Evolutionary conservation across 2,113 vertebrate genomes (phyloP).

Genomic region (Nycticryphes semicollaris): DNA sequence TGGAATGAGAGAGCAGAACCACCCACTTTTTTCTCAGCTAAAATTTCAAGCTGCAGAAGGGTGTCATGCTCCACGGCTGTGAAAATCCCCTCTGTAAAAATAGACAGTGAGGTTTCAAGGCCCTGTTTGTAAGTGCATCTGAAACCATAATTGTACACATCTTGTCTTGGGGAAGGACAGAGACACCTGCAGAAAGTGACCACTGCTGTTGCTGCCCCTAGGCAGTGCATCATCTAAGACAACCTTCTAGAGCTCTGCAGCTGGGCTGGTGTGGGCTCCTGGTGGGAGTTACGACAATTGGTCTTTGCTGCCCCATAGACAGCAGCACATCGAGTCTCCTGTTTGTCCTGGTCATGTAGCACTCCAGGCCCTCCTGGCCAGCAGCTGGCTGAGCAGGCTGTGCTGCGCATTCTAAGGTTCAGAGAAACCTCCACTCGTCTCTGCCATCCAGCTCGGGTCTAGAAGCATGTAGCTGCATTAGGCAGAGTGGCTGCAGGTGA

Average conservation of each 20-base stretch:
- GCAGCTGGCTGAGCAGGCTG: background rate
- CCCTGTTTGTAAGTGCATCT: background rate
- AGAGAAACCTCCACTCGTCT: background rate
- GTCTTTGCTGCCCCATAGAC: background rate
- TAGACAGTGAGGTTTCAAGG: background rate
- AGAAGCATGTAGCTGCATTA: background rate
- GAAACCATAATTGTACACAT: background rate
- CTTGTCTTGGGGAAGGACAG: background rate
- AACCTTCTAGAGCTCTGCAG: background rate
- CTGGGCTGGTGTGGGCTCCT: background rate
- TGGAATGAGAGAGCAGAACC: background rate
- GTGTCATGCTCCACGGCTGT: background rate
- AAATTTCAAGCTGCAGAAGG: background rate
- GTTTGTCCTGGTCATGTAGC: background rate
- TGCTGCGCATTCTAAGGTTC: background rate
- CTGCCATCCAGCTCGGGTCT: background rate
- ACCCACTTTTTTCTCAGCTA: background rate
- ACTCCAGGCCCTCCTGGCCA: background rate
- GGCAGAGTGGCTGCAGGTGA: background rate
- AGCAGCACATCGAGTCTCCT: background rate
- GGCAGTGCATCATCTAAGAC: background rate
- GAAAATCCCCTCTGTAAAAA: background rate
- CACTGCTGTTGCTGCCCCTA: background rate
- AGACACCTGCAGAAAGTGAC: background rate
- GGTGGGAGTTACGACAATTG: background rate